Percentiles rank a stretch among this genome's conserved stretches.
phyloP scores from a whole-genome alignment of 1,140 invertebrate genomes.

The Ruditapes philippinarum region DNA sequence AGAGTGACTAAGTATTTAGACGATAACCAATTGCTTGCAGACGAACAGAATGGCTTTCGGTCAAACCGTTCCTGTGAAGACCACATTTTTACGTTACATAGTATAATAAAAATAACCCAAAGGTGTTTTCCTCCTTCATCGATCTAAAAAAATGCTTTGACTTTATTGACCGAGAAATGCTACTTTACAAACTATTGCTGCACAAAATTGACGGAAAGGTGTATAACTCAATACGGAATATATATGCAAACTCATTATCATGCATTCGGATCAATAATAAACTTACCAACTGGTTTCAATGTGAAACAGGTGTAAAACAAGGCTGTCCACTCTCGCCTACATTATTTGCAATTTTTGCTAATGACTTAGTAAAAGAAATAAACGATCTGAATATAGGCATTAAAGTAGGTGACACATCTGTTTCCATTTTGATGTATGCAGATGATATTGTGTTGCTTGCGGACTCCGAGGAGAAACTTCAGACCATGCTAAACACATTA shows the following conservation, averaged over 20 bases:
- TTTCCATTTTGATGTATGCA: too few species aligned
- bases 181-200: too few species aligned
- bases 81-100: slow-evolving; percentile 23
- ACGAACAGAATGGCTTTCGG: neutral
- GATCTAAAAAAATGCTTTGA: too few species aligned
- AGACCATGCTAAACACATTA: too few species aligned
- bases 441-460: too few species aligned
- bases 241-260: neutral
- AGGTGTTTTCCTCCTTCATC: neutral
- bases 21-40: too few species aligned
- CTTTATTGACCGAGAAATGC: too few species aligned
- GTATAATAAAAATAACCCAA: neutral
- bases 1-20: too few species aligned
- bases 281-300: too few species aligned
- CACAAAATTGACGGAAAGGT: neutral
- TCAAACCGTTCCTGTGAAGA: slow-evolving; percentile 20
- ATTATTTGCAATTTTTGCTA: neutral
- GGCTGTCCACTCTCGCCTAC: too few species aligned
- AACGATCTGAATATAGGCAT: neutral
- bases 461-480: neutral
- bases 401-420: too few species aligned
- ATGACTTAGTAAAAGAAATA: slow-evolving; percentile 5
- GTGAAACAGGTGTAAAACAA: neutral
- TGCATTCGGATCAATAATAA: neutral
- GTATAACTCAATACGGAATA: neutral